phyloP scores from a whole-genome alignment of 2,888 invertebrate genomes.

The Hemaris fuciformis region DNA sequence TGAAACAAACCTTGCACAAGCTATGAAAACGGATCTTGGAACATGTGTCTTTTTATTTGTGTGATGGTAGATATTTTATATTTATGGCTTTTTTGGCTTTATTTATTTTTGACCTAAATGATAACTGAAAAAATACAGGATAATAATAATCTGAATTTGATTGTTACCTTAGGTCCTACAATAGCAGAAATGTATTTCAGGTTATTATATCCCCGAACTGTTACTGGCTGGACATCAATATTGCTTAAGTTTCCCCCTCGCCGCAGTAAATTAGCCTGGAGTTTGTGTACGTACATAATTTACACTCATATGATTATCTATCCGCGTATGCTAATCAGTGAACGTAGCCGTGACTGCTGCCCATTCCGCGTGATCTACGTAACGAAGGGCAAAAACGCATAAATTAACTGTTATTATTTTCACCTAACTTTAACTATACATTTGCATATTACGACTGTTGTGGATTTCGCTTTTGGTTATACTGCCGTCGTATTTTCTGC shows the following conservation, averaged over 20 bases:
- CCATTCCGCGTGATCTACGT: constrained; percentile 31
- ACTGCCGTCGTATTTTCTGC: neutral
- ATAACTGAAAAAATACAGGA: too few relatives aligned
- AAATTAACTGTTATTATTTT: constrained; percentile 32
- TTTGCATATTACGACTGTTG: constrained; percentile 25
- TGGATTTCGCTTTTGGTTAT: neutral
- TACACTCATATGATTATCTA: constrained; percentile 2
- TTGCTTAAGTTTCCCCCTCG: neutral
- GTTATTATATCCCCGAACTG: neutral
- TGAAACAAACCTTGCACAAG: constrained; percentile 1
- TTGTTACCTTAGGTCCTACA: too few relatives aligned
- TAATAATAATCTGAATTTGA: too few relatives aligned
- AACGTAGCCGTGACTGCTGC: constrained; percentile 30
- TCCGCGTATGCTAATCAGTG: constrained; percentile 24
- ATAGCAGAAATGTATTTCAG: too few relatives aligned
- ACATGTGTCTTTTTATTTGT: neutral
- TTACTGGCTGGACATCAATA: neutral
- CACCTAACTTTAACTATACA: constrained; percentile 25
- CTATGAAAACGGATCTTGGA: neutral
- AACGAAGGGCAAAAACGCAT: constrained; percentile 32
- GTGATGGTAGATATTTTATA: neutral
- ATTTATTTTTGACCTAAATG: too few relatives aligned
- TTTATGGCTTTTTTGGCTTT: neutral
- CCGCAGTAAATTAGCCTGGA: neutral
- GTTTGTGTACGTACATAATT: neutral